phyloP scores from a whole-genome alignment of 2,113 vertebrate genomes.

The Silurus asotus region DNA sequence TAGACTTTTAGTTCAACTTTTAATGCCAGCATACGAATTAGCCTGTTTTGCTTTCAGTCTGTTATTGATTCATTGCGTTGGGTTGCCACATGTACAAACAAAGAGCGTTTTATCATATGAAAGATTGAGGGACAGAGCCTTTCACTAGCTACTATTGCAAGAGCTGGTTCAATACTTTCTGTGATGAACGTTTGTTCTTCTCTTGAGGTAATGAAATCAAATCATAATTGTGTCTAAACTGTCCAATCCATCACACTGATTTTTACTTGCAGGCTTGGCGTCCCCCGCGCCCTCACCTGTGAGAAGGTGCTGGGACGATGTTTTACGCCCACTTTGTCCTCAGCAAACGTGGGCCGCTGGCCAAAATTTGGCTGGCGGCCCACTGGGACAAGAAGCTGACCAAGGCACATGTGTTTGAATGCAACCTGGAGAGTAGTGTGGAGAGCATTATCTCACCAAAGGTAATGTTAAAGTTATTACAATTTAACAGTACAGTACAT shows the following conservation, averaged over 20 bases:
- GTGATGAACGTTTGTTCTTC: not conserved
- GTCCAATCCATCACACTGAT: not conserved
- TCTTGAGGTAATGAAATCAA: not conserved
- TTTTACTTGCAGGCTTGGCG: slow-evolving; percentile 39
- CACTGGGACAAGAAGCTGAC: slow-evolving; percentile 99
- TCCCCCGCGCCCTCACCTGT: slow-evolving; percentile 50
- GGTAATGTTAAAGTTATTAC: slow-evolving; percentile 70
- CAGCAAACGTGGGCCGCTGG: slow-evolving; percentile 98
- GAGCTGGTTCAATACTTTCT: not conserved
- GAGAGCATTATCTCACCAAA: slow-evolving; percentile 99
- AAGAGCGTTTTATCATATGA: slow-evolving; percentile 23
- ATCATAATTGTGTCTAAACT: not conserved
- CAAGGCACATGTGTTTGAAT: slow-evolving; percentile 99
- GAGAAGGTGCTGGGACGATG: slow-evolving; percentile 81
- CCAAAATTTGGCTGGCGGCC: slow-evolving; percentile 99
- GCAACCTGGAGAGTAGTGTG: slow-evolving; percentile 98
- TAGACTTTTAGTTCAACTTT: not conserved
- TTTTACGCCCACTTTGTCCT: slow-evolving; percentile 99
- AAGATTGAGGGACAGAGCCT: not conserved
- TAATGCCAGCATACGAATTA: not conserved
- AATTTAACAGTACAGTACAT: not conserved
- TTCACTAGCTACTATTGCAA: not conserved
- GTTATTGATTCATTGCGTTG: slow-evolving; percentile 3
- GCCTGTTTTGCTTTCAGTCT: not conserved
- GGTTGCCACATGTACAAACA: slow-evolving; percentile 15